phyloP scores from a whole-genome alignment of 2,888 invertebrate genomes.

The Latheticus oryzae region DNA sequence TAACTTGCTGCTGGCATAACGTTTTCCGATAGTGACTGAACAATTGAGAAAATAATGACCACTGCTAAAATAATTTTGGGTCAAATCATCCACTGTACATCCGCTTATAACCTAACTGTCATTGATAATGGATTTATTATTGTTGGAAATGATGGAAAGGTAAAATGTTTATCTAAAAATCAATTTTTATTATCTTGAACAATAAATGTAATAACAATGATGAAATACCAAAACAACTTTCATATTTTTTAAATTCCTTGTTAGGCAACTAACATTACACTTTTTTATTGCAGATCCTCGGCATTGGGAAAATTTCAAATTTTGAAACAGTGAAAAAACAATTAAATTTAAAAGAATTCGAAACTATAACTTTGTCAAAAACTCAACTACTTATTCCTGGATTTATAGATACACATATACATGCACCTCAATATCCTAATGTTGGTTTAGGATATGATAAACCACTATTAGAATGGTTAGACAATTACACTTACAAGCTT shows the following conservation, averaged over 20 bases:
- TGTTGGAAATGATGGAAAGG: conserved; percentile 70
- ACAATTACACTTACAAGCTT: conserved; percentile 86
- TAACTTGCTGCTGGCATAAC: too few relatives aligned
- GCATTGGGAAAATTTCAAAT: conserved; percentile 59
- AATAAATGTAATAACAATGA: too few relatives aligned
- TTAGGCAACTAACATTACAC: conserved; percentile 28
- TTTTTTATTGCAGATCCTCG: conserved; percentile 67
- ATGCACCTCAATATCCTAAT: conserved; percentile 91
- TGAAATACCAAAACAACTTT: too few relatives aligned
- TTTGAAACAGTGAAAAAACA: conserved; percentile 55
- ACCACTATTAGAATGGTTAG: conserved; percentile 85
- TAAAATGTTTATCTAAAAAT: too few relatives aligned
- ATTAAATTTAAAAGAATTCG: conserved; percentile 47
- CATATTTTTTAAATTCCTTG: too few relatives aligned
- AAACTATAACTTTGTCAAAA: conserved; percentile 52
- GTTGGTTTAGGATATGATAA: conserved; percentile 84
- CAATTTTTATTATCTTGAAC: conserved; percentile 2
- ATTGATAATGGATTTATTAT: conserved; percentile 69
- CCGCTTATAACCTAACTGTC: conserved; percentile 59
- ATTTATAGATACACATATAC: conserved; percentile 89
- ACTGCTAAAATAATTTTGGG: conserved; percentile 53
- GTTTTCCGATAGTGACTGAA: too few relatives aligned
- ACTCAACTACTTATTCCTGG: conserved; percentile 87
- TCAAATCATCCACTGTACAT: conserved; percentile 60
- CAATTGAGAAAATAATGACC: too few relatives aligned